A percentile compares a stretch with the other conserved stretches of the same genome.
phyloP scores from a whole-genome alignment of 2,888 invertebrate species.

The Lapara coniferarum region DNA sequence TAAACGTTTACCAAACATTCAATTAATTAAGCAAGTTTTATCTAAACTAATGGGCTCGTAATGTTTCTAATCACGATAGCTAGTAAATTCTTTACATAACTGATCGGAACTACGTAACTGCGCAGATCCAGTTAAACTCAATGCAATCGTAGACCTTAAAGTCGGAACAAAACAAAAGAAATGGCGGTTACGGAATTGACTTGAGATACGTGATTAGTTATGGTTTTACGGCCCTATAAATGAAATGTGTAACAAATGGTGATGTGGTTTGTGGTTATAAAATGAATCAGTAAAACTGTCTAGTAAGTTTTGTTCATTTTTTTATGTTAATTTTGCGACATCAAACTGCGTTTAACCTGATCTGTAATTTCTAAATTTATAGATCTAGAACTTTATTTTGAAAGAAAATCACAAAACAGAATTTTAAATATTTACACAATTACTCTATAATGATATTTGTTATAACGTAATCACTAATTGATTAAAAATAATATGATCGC shows the following conservation, averaged over 20 bases:
- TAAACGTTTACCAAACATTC: not conserved
- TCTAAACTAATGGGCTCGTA: slow-evolving; percentile 33
- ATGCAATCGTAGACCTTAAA: not conserved
- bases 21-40: slow-evolving; percentile 2
- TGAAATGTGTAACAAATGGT: not conserved
- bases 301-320: no score
- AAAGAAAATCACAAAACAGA: no score
- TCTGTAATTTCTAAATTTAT: no score
- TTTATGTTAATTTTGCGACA: no score
- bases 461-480: no score
- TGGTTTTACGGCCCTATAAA: not conserved
- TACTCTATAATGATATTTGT: no score
- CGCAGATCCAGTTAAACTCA: not conserved
- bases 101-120: slow-evolving; percentile 9
- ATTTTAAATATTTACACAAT: no score
- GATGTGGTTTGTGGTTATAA: no score
- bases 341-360: no score
- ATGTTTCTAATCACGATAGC: slow-evolving; percentile 28
- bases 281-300: no score
- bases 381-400: no score
- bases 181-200: slow-evolving; percentile 4
- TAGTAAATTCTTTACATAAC: slow-evolving; percentile 27
- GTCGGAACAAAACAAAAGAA: slow-evolving; percentile 6
- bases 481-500: no score
- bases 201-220: not conserved